Base-by-base conservation (phyloP, 1,140 invertebrate genomes). In the Aricia agestis region DNA sequence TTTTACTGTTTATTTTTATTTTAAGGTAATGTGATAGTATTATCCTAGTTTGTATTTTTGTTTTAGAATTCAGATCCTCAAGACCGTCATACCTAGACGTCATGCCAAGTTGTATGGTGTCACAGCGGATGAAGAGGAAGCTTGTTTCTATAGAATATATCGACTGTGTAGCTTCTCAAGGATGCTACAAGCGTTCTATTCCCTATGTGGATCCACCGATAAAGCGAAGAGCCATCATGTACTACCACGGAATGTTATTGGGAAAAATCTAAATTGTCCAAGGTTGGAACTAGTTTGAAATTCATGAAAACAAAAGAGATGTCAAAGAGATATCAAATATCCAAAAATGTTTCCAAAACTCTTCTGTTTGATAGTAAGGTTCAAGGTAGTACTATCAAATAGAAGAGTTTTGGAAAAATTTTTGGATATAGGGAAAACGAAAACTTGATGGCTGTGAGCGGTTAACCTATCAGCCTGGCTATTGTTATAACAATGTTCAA, bases 211-310 rank as follows among this genome's bases (percentile, higher is more conserved):
- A 67, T 88, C 13, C 85, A 92, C 80, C 74, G 85, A 1, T 32
- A 84, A n/a, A 90, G 81, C 72, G 86, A 88, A 74, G 84, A 89
- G 59, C 86, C 85, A 13, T 80, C 88, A 9, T 82, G 79, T 15
- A 91, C 85, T 11, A 58, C 73, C 2, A 74, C 80, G 0, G 72
- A 86, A 32, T 91, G 87, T 36, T 92, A 91, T 45, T 89, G 78
- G 78, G 70, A 57, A 25, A 82, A 82, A 74, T 76, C 78, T 0
- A 78, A 71, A 17, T 42, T 78, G 13, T 76, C 79, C 2, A 73
- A 70, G 68, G 77, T 81, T 69, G 75, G 74, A 0, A 68, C 42
- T 52, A 31, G 41, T 68, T 25, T 68, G 11, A 41, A 7, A 18
- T 68, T 9, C 10, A 68, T 45, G 2, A n/a, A 3, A 19, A 15